phyloP scores from a whole-genome alignment of 2,888 invertebrate species.

The Synergus laeviventris region DNA sequence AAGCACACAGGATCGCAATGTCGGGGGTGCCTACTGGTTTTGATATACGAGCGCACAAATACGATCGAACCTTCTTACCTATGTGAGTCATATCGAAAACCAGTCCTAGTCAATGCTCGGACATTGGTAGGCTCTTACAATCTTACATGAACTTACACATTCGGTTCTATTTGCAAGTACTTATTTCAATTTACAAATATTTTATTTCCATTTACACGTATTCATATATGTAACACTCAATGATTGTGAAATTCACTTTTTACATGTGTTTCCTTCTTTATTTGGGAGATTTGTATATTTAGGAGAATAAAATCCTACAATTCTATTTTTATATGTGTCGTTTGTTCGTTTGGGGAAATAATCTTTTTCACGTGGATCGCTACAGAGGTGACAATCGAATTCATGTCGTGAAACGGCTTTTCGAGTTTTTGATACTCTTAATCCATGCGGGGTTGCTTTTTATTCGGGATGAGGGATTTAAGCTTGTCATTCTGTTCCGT shows the following conservation, averaged over 20 bases:
- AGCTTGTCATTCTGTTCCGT: conserved; percentile 25
- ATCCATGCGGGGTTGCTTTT: conserved; percentile 19
- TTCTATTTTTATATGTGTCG: background rate
- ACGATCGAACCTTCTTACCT: conserved; percentile 67
- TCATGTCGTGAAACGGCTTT: conserved; percentile 25
- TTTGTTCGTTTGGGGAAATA: conserved; percentile 57
- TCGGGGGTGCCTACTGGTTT: conserved; percentile 75
- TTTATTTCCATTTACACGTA: background rate
- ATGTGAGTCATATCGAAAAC: conserved; percentile 73
- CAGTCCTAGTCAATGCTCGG: conserved; percentile 62
- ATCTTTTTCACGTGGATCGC: conserved; percentile 49
- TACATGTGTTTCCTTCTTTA: background rate
- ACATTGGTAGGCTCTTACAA: conserved; percentile 23
- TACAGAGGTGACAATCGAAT: conserved; percentile 30
- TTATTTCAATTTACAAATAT: conserved; percentile 14
- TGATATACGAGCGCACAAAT: conserved; percentile 74
- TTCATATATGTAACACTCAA: background rate
- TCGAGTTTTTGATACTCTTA: conserved; percentile 32
- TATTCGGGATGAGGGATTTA: conserved; percentile 23
- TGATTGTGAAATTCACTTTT: too few species aligned
- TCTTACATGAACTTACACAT: conserved; percentile 4
- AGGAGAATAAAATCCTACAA: background rate
- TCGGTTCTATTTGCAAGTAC: conserved; percentile 11
- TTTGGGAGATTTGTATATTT: background rate
- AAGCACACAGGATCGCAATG: conserved; percentile 61